Base-by-base conservation (phyloP, 2,113 vertebrate species). In the Phaetusa simplex region DNA sequence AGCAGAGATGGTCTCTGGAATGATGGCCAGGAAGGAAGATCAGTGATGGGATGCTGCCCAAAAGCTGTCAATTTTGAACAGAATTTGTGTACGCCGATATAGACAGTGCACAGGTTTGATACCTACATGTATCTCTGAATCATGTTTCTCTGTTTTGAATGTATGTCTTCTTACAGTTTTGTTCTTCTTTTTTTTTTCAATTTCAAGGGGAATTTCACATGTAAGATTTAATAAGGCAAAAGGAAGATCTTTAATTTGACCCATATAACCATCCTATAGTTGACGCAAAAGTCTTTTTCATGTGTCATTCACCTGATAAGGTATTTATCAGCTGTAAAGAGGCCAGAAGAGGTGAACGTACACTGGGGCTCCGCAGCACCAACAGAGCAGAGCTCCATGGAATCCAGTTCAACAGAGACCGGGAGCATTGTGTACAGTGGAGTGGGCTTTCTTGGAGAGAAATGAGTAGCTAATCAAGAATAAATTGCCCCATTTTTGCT, bases 341-440 rank as follows among this genome's bases (percentile, higher is more conserved):
- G n/a, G 40, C 45, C 34, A n/a, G 53, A 32, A 42, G 30, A 49
- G 8, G 38, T 38, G 66, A 64, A 21, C 2, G 1, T 66, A 6
- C 1, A 0, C 20, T 8, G 13, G 11, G 32, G 12, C 53, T 74
- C 90, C 2, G 0, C 36, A 17, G 36, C 32, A 7, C 16, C 0
- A 1, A 5, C 5, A 5, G 38, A 36, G 43, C 53, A 61, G 47
- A 34, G 12, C 34, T 47, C 18, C 2, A 1, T 23, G 38, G 22
- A 59, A 67, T 29, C 34, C 38, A 5, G 8, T 21, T n/a, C 45
- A 47, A 20, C 55, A 53, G 52, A 34, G 45, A 30, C 21, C 40
- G 19, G 23, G 10, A 69, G n/a, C 36, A 49, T 12, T 4, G 0
- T 19, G 34, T 34, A 8, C 0, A 1, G 26, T 10, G 34, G 29